A percentile compares a stretch with the other conserved stretches of the same genome.
phyloP scores from a whole-genome alignment of 2,888 invertebrate species.

The Nemoura dubitans region DNA sequence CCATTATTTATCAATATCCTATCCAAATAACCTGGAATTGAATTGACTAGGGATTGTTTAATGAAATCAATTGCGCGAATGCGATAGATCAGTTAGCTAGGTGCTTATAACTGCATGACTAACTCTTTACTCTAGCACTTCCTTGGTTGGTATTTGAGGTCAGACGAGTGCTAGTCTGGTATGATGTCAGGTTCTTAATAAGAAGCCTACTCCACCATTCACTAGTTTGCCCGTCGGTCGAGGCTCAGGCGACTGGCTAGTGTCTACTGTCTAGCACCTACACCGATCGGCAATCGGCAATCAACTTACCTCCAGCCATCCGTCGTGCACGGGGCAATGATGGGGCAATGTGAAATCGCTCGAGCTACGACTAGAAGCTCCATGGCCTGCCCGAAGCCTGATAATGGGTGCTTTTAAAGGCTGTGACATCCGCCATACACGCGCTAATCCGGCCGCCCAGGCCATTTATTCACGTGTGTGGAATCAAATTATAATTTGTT shows the following conservation, averaged over 20 bases:
- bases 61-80: not conserved
- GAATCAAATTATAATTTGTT: not conserved
- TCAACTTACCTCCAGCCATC: too few species aligned
- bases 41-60: not conserved
- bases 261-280: too few species aligned
- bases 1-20: not conserved
- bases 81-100: not conserved
- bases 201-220: conserved; percentile 33
- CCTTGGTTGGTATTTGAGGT: conserved; percentile 48
- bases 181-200: conserved; percentile 40
- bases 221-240: not conserved
- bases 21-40: not conserved
- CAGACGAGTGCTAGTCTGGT: conserved; percentile 43
- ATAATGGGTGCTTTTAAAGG: not conserved
- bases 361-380: too few species aligned
- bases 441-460: not conserved
- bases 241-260: not conserved
- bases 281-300: too few species aligned
- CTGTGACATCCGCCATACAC: not conserved
- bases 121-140: conserved; percentile 40
- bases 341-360: too few species aligned
- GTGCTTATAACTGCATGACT: conserved; percentile 12
- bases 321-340: too few species aligned
- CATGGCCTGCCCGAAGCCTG: not conserved
- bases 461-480: not conserved